Conservation (phyloP, 2,888 invertebrate species). For the Thera obeliscata region DNA sequence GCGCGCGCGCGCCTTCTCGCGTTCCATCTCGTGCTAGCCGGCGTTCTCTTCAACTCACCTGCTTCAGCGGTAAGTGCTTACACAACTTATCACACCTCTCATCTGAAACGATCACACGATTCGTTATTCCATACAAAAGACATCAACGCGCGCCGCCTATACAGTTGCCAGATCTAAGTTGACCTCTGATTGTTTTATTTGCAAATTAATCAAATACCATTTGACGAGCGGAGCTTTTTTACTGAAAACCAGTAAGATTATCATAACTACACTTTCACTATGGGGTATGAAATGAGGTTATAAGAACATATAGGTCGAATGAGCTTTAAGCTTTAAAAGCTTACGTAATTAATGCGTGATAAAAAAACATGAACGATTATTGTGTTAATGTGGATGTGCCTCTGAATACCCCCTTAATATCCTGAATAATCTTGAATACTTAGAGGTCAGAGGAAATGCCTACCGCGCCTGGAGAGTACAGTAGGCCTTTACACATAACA, state of each 20-base stretch:
- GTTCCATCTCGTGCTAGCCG: conserved; percentile 67
- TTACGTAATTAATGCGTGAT: background rate
- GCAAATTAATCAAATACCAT: conserved; percentile 2
- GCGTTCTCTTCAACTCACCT: conserved; percentile 63
- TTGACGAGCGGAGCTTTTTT: background rate
- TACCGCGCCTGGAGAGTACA: too few species aligned
- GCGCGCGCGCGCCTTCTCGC: conserved; percentile 76
- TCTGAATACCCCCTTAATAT: too few species aligned
- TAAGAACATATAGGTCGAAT: background rate
- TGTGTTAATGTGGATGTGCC: too few species aligned
- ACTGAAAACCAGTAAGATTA: background rate
- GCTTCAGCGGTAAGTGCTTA: conserved; percentile 69
- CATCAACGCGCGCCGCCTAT: conserved; percentile 56
- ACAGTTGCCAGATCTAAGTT: conserved; percentile 3
- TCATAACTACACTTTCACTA: background rate
- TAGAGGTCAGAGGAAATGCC: too few species aligned
- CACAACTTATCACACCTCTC: conserved; percentile 26
- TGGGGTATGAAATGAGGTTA: background rate
- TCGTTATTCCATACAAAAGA: conserved; percentile 47
- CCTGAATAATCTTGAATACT: too few species aligned
- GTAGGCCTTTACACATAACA: too few species aligned
- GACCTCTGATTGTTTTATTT: conserved; percentile 8
- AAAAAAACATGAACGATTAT: too few species aligned
- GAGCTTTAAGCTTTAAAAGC: background rate
- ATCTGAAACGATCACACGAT: conserved; percentile 8